Conservation (phyloP, 2,797 vertebrate genomes). For the Phataginus tricuspis region DNA sequence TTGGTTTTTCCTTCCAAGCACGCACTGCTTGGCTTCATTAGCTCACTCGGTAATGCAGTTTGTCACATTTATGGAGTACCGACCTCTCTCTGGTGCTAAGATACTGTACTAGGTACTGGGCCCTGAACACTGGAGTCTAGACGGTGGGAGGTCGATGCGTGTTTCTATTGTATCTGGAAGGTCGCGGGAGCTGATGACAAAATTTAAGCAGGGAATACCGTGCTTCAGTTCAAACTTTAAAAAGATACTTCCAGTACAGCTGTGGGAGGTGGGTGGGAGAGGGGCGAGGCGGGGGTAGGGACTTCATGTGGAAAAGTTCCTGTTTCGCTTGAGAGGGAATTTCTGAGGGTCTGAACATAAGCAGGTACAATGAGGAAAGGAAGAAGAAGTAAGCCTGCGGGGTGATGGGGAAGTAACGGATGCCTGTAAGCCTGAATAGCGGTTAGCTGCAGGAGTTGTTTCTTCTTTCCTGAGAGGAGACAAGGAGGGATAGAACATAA, state of each 20-base stretch:
- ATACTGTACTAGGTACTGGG: background rate
- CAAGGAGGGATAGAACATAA: background rate
- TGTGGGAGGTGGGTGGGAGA: background rate
- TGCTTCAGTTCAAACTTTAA: background rate
- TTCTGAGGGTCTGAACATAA: background rate
- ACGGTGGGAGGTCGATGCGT: background rate
- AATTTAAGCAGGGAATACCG: background rate
- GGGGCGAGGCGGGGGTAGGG: background rate
- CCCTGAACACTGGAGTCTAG: background rate
- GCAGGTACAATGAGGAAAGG: background rate
- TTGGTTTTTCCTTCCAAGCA: background rate
- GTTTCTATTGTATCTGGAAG: background rate
- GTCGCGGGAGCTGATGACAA: background rate
- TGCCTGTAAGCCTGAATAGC: too few relatives aligned
- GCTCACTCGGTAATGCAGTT: background rate
- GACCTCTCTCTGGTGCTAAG: background rate
- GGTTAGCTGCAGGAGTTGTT: too few relatives aligned
- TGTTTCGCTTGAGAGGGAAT: background rate
- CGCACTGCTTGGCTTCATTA: background rate
- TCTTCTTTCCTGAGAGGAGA: background rate
- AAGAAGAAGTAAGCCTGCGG: background rate
- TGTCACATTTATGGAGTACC: background rate
- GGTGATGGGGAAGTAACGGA: background rate
- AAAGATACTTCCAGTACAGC: background rate
- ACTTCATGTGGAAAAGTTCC: background rate